Evolutionary conservation across 2,113 vertebrate genomes (phyloP), one percentile per base, ranked within the genome.

Genomic region (Triplophysa siluroides): DNA sequence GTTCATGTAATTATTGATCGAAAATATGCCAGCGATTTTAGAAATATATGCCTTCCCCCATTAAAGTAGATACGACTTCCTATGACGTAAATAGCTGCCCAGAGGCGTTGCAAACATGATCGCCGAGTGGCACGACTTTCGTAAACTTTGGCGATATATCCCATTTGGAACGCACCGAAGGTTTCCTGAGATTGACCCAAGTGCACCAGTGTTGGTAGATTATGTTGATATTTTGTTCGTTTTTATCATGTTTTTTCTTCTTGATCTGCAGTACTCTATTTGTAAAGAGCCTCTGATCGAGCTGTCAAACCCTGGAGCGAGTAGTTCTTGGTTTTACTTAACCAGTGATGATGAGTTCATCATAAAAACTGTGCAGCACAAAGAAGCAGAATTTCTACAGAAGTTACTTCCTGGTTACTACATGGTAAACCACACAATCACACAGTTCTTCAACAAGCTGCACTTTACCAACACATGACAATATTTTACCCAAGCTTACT

Each of bases 321-420:
- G 97, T 86, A 97, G 97, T 38, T 98, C 96, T 65, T 94, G 97
- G 91, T 99, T 99, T 92, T 99, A 98, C 89, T 93, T 98, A 81
- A 98, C 97, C 85, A 96, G 96, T 2, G 97, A 96, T 50, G 97
- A 99, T 0, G 96, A 98, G 85, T 99, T 99, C 88, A 98, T 99
- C 87, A 98, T 98, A 85, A 99, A 99, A 92, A 99, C 97, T 2
- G 96, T 99, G 86, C 95, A 97, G 87, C 95, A 94, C 82, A 99
- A 99, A 89, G 97, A 99, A 88, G 97, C 97, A 0, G 97, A 98
- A 87, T 99, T 98, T 87, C 94, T 99, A 84, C 97, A 98, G 90
- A 99, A 99, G 86, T 89, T 98, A 12, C 93, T 99, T 83, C 97
- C 97, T 0, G 97, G 97, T 73, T 99, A 99, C 88, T 99, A 98